phyloP scores from a whole-genome alignment of 2,113 vertebrate genomes.

The Rhinichthys klamathensis region DNA sequence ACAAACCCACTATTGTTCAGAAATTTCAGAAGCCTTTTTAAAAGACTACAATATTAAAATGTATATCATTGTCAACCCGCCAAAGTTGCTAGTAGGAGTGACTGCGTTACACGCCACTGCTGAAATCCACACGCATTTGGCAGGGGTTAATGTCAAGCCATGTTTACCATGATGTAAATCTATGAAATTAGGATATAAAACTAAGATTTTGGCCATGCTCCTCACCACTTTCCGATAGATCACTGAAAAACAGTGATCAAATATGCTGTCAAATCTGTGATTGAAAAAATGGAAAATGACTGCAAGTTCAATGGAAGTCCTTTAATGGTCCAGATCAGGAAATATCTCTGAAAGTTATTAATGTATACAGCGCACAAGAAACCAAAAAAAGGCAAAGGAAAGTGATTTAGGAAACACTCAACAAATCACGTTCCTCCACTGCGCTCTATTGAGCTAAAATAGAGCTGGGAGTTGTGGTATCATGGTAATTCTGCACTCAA shows the following conservation, averaged over 20 bases:
- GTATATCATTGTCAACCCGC: too few species aligned
- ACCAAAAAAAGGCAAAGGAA: not conserved
- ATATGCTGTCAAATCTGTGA: not conserved
- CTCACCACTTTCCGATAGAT: not conserved
- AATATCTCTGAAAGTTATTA: not conserved
- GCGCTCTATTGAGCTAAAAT: not conserved
- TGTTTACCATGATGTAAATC: not conserved
- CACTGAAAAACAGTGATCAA: not conserved
- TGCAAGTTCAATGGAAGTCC: too few species aligned
- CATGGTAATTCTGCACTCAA: not conserved
- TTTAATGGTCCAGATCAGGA: not conserved
- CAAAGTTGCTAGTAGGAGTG: too few species aligned
- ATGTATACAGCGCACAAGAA: not conserved
- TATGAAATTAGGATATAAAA: not conserved
- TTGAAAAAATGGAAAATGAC: not conserved
- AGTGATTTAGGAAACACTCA: not conserved
- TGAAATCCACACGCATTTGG: too few species aligned
- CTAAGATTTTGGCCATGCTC: not conserved
- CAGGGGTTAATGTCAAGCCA: too few species aligned
- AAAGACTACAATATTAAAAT: too few species aligned
- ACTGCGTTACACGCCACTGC: too few species aligned
- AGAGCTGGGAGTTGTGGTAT: not conserved
- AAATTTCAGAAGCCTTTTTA: too few species aligned
- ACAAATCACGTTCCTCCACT: constrained; percentile 8
- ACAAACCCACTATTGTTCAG: too few species aligned